Evolutionary conservation across 2,113 vertebrate genomes (phyloP).

Genomic region (Paramisgurnus dabryanus): DNA sequence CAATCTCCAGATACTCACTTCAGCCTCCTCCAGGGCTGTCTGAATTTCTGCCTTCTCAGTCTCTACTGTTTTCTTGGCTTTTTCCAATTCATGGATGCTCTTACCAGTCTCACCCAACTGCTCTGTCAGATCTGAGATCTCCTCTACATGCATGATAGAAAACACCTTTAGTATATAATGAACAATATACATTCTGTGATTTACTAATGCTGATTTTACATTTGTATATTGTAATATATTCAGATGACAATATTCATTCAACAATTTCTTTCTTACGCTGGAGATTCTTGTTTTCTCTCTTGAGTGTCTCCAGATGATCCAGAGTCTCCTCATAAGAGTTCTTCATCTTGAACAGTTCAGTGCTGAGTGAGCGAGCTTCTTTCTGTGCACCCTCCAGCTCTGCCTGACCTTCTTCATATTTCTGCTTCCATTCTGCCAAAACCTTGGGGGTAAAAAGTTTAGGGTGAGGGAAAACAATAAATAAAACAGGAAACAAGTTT

Average conservation of each 20-base stretch:
- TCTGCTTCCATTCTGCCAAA: slow-evolving; percentile 58
- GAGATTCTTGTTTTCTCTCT: no score
- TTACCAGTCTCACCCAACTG: slow-evolving; percentile 73
- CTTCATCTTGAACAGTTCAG: slow-evolving; percentile 85
- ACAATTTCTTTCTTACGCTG: slow-evolving; percentile 37
- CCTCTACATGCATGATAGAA: slow-evolving; percentile 32
- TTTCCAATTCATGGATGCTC: slow-evolving; percentile 80
- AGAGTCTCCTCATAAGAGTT: slow-evolving; percentile 77
- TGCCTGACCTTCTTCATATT: slow-evolving; percentile 63
- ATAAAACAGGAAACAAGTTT: no score
- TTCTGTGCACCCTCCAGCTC: slow-evolving; percentile 79
- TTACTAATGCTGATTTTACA: no score
- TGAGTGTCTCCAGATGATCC: slow-evolving; percentile 59
- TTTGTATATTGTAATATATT: no score
- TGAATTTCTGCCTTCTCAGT: slow-evolving; percentile 54
- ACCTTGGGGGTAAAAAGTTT: slow-evolving; percentile 24
- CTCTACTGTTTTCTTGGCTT: slow-evolving; percentile 76
- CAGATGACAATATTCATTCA: not conserved
- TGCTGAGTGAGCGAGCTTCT: slow-evolving; percentile 78
- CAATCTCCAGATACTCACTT: slow-evolving; percentile 25
- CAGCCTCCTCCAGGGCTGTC: slow-evolving; percentile 53
- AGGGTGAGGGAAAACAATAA: not conserved
- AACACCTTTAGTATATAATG: not conserved
- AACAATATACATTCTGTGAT: not conserved
- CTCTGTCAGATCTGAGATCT: slow-evolving; percentile 53